Percentiles rank a stretch among this genome's conserved stretches.
Evolutionary conservation across 2,888 invertebrate species (phyloP).

Genomic region (Lamellibrachia columna): DNA sequence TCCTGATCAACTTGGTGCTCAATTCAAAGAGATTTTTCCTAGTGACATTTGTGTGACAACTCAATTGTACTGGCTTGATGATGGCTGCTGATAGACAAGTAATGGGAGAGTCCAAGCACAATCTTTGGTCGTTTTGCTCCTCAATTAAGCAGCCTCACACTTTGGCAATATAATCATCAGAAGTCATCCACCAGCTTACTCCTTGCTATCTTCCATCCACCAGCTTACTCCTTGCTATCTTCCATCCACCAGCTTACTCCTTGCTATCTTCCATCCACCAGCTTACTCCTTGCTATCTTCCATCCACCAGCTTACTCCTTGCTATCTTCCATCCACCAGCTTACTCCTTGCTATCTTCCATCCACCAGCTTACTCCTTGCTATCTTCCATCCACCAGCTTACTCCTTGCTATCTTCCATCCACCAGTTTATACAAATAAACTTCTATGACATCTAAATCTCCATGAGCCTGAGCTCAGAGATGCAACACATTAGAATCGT

Average conservation of each 20-base stretch:
- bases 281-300: no score
- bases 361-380: no score
- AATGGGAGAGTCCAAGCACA: neutral
- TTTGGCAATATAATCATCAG: neutral
- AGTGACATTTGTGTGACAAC: neutral
- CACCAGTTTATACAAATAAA: no score
- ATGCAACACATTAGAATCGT: no score
- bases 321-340: neutral
- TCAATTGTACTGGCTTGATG: neutral
- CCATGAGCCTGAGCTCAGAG: no score
- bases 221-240: no score
- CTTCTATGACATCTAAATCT: no score
- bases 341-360: no score
- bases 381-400: neutral
- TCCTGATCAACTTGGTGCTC: neutral
- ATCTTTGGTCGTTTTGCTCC: neutral
- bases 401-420: no score
- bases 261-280: no score
- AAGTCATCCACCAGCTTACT: neutral
- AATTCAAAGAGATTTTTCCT: neutral
- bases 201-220: no score
- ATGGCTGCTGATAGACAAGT: neutral
- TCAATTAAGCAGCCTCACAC: neutral
- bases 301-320: no score
- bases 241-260: neutral